Conservation (phyloP, 2,797 vertebrate genomes). For the Gymnothorax javanicus region DNA sequence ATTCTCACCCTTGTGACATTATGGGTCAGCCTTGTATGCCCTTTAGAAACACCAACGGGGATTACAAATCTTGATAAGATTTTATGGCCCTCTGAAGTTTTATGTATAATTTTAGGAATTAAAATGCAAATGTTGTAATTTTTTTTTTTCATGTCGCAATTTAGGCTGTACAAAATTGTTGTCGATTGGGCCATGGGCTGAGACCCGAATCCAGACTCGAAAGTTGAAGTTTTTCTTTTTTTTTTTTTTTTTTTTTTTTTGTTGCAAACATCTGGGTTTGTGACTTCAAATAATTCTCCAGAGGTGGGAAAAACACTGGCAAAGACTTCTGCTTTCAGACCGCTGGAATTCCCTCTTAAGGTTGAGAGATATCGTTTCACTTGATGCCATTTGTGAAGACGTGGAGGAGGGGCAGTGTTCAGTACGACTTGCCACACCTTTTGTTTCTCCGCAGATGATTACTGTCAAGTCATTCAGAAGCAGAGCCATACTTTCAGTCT, state of each 20-base stretch:
- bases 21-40: too few species aligned
- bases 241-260: too few species aligned
- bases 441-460: not conserved
- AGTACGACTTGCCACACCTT: not conserved
- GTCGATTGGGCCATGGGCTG: not conserved
- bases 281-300: too few species aligned
- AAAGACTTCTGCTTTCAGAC: too few species aligned
- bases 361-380: not conserved
- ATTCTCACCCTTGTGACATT: not conserved
- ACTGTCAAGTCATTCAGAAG: constrained; percentile 2
- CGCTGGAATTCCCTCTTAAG: too few species aligned
- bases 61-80: not conserved
- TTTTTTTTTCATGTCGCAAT: not conserved
- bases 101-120: not conserved
- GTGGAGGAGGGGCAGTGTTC: constrained; percentile 1
- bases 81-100: not conserved
- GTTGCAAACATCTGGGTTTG: too few species aligned
- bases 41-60: not conserved
- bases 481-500: not conserved
- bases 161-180: constrained; percentile 1
- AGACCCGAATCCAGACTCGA: too few species aligned
- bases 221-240: too few species aligned
- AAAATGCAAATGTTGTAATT: not conserved
- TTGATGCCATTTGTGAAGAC: not conserved
- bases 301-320: too few species aligned